Percentiles rank a stretch among this genome's conserved stretches.
Conservation (phyloP, 2,888 invertebrate genomes). For the Habrosyne pyritoides region DNA sequence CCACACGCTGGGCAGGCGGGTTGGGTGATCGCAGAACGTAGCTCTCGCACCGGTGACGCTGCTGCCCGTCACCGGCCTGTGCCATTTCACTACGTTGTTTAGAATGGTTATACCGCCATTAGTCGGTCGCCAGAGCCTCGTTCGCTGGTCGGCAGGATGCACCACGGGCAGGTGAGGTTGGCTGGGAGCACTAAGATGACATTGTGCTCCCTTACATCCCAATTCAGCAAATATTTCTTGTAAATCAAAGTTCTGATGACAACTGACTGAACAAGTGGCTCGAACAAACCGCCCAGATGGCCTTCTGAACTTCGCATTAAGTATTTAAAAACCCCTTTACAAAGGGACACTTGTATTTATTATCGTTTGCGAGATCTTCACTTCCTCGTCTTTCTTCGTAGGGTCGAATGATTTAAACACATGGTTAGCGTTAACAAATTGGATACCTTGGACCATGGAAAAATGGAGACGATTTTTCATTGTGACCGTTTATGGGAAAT, state of each 20-base stretch:
- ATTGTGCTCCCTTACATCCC: too few species aligned
- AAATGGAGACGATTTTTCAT: conserved; percentile 41
- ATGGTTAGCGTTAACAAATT: conserved; percentile 41
- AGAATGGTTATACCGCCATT: too few species aligned
- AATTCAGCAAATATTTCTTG: neutral
- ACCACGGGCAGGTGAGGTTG: too few species aligned
- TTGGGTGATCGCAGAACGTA: too few species aligned
- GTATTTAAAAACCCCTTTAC: conserved; percentile 20
- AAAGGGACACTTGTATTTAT: conserved; percentile 18
- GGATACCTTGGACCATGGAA: conserved; percentile 33
- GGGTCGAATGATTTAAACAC: conserved; percentile 37
- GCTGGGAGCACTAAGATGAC: too few species aligned
- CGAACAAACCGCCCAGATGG: neutral
- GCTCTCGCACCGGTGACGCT: too few species aligned
- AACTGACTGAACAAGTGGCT: neutral
- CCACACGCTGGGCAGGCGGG: too few species aligned
- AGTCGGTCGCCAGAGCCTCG: too few species aligned
- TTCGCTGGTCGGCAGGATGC: too few species aligned
- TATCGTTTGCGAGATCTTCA: conserved; percentile 25
- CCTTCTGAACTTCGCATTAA: conserved; percentile 2
- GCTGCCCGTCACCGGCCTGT: too few species aligned
- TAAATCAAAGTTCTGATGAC: neutral
- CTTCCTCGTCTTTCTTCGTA: conserved; percentile 26
- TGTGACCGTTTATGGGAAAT: conserved; percentile 28
- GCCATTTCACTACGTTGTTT: too few species aligned